Conservation (phyloP, 2,888 invertebrate species). For the Tuberolachnus salignus region DNA sequence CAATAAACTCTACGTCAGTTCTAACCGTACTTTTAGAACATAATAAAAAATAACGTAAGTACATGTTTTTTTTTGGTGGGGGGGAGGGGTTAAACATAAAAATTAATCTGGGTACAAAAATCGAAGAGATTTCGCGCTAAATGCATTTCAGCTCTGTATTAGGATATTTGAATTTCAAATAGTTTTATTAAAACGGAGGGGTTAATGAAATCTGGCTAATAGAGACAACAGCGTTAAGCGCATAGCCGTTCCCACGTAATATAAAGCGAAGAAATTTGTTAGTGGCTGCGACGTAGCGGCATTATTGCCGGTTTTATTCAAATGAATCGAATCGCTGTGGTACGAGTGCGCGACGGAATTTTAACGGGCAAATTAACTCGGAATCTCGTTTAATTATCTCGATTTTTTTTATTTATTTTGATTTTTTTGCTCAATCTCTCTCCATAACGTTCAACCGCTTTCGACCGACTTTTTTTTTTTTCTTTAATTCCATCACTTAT, state of each 20-base stretch:
- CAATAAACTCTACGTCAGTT: no score
- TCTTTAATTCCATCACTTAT: no score
- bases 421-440: no score
- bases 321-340: conserved; percentile 13
- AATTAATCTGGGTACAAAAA: background rate
- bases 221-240: background rate
- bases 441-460: background rate
- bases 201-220: background rate
- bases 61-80: no score
- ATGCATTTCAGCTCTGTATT: background rate
- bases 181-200: background rate
- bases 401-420: background rate
- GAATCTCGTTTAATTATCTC: conserved; percentile 18
- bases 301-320: background rate
- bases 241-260: background rate
- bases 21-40: no score
- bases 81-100: no score
- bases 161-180: background rate
- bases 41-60: no score
- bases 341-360: background rate
- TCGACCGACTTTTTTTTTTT: background rate
- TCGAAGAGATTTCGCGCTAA: background rate
- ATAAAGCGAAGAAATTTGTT: background rate
- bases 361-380: background rate
- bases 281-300: background rate